A percentile compares a stretch with the other conserved stretches of the same genome.
Evolutionary conservation across 2,888 invertebrate species (phyloP).

Genomic region (Limnephilus rhombicus): DNA sequence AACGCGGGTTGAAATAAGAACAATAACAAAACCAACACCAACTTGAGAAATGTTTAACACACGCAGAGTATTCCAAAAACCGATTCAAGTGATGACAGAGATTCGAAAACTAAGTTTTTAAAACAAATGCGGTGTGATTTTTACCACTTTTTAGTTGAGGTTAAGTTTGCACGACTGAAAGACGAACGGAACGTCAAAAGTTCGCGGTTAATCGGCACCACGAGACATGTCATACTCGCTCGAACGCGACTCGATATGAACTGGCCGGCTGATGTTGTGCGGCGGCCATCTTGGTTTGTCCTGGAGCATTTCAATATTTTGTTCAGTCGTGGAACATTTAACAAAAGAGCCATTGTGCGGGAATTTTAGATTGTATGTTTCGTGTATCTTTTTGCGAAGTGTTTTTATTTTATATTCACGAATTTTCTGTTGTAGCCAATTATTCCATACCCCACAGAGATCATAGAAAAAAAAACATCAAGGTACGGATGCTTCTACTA

Average conservation of each 20-base stretch:
- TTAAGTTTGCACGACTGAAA: slow-evolving; percentile 27
- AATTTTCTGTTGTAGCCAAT: background rate
- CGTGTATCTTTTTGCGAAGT: background rate
- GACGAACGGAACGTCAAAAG: slow-evolving; percentile 37
- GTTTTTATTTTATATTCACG: background rate
- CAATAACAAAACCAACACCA: slow-evolving; percentile 28
- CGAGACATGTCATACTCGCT: slow-evolving; percentile 15
- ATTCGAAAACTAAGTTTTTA: background rate
- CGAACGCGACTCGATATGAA: slow-evolving; percentile 21
- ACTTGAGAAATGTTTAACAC: slow-evolving; percentile 40
- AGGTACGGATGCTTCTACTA: background rate
- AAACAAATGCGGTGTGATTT: background rate
- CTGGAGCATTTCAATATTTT: background rate
- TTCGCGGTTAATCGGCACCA: slow-evolving; percentile 26
- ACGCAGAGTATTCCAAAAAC: slow-evolving; percentile 26
- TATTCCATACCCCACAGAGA: slow-evolving; percentile 36
- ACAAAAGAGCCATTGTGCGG: background rate
- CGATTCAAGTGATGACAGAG: background rate
- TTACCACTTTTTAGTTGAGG: slow-evolving; percentile 13
- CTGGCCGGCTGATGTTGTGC: slow-evolving; percentile 18
- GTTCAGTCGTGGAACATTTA: background rate
- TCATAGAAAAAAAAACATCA: slow-evolving; percentile 13
- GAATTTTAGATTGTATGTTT: background rate
- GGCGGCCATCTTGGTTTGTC: background rate
- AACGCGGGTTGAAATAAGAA: slow-evolving; percentile 15